phyloP scores from a whole-genome alignment of 2,113 vertebrate species.

The Vireo altiloquus region DNA sequence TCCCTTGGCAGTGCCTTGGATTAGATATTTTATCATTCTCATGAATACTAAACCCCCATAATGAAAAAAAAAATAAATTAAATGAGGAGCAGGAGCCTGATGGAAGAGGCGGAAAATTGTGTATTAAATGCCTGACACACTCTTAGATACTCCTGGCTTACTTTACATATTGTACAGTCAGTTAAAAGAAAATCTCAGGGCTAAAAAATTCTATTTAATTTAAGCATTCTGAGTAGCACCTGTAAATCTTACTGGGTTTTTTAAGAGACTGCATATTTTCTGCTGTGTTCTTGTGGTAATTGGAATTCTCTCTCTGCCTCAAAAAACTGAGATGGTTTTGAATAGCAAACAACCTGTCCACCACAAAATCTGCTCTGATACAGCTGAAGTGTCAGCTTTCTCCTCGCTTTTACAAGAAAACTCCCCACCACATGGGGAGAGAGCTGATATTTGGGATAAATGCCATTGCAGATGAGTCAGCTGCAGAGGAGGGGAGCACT shows the following conservation, averaged over 20 bases:
- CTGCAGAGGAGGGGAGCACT: not conserved
- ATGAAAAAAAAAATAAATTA: not conserved
- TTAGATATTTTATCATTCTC: constrained; percentile 11
- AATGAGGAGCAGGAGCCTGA: not conserved
- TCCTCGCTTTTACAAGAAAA: not conserved
- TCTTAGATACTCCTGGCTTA: not conserved
- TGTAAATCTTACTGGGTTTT: not conserved
- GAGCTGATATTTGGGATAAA: not conserved
- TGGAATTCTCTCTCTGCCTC: not conserved
- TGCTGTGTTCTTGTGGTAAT: not conserved
- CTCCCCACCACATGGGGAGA: not conserved
- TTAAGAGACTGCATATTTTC: not conserved
- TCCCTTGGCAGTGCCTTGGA: constrained; percentile 16
- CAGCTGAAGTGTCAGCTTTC: not conserved
- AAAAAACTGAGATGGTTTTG: not conserved
- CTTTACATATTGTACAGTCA: not conserved
- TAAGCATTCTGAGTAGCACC: not conserved
- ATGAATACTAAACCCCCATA: not conserved
- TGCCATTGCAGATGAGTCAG: constrained; percentile 6
- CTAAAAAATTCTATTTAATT: not conserved
- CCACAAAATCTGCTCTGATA: not conserved
- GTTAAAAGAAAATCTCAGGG: not conserved
- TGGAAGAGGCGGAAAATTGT: not conserved
- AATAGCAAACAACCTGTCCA: not conserved
- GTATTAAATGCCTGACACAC: not conserved